phyloP scores from a whole-genome alignment of 2,113 vertebrate species.

The Mastomys natalensis region DNA sequence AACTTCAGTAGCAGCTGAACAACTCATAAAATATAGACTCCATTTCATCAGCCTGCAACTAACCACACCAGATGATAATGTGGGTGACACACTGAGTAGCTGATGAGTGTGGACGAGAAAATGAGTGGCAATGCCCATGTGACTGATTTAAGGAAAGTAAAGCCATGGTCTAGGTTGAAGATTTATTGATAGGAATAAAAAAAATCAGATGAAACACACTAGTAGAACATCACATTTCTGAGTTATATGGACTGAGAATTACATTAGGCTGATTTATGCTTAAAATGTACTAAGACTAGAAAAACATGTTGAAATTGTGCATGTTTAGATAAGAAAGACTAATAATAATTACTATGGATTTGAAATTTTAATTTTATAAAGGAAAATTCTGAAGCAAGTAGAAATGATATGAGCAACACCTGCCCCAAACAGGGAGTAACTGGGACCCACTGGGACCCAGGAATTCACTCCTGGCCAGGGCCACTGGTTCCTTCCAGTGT shows the following conservation, averaged over 20 bases:
- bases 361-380: constrained; percentile 14
- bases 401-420: not conserved
- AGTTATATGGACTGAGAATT: not conserved
- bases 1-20: not conserved
- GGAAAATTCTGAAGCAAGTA: not conserved
- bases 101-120: not conserved
- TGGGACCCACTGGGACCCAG: too few relatives aligned
- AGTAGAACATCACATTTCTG: not conserved
- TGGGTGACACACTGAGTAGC: not conserved
- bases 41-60: not conserved
- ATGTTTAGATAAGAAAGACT: constrained; percentile 9
- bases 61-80: not conserved
- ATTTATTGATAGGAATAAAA: not conserved
- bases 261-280: not conserved
- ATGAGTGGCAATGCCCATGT: not conserved
- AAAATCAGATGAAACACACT: not conserved
- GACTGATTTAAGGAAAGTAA: not conserved
- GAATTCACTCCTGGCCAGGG: too few relatives aligned
- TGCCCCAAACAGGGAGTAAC: too few relatives aligned
- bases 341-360: not conserved
- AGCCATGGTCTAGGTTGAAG: not conserved
- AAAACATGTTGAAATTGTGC: not conserved
- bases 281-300: not conserved
- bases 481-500: too few relatives aligned
- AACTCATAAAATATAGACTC: not conserved